Evolutionary conservation across 2,113 vertebrate genomes (phyloP).

Genomic region (Actenoides lindsayi): DNA sequence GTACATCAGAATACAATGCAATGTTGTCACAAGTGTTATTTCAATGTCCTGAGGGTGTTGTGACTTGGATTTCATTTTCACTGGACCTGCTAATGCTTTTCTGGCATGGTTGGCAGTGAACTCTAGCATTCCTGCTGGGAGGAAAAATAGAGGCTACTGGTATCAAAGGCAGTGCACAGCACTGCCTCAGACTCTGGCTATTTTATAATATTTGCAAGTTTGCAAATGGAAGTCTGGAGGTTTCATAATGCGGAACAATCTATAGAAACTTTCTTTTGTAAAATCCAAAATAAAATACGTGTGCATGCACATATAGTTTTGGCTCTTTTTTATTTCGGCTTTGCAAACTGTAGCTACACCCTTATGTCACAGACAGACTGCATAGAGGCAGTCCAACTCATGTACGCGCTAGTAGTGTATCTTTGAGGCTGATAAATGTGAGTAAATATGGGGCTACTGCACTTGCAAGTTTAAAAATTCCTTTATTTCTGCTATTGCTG

Average conservation of each 20-base stretch:
- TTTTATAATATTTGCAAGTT: background rate
- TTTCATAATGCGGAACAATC: background rate
- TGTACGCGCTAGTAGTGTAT: accelerated
- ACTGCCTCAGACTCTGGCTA: background rate
- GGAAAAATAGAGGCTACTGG: conserved; percentile 6
- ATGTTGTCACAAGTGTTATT: background rate
- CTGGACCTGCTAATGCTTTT: background rate
- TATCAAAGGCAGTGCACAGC: background rate
- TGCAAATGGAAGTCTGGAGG: background rate
- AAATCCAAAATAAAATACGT: accelerated
- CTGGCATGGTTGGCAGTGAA: background rate
- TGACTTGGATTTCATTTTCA: background rate
- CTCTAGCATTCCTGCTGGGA: background rate
- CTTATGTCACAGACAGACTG: background rate
- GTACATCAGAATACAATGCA: background rate
- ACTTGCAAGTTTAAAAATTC: background rate
- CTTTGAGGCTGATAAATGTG: background rate
- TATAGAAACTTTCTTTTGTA: background rate
- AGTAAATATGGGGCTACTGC: background rate
- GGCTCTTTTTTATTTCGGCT: background rate
- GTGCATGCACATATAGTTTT: background rate
- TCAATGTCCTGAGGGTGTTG: background rate
- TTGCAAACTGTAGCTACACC: background rate
- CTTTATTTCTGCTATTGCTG: background rate
- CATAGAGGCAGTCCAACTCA: background rate